Base-by-base conservation (phyloP, 2,113 vertebrate species). In the Psilopogon haemacephalus region DNA sequence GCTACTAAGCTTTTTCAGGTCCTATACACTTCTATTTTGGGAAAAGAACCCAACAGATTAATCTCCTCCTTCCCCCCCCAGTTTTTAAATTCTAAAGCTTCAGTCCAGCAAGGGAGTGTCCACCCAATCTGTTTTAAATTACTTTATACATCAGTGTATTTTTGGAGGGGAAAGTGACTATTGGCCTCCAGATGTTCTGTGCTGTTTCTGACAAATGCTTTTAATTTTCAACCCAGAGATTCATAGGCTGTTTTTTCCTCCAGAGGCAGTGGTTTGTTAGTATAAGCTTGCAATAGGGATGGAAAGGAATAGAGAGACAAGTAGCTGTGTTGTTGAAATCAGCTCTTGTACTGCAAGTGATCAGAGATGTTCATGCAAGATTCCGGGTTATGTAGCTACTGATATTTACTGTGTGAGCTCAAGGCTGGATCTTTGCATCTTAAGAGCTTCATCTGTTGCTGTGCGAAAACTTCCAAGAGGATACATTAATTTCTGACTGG, bases 171-270 rank as follows among this genome's bases (percentile, higher is more conserved):
- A 52, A 58, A 11, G 27, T 88, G 26, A 52, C 15, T 17, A 8
- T 84, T 23, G 59, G 20, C 12, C 35, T 32, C 20, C 35, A 81
- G 0, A 74, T 88, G 56, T 1, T 5, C 52, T 46, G 16, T 32
- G 21, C 27, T 76, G 40, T 42, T 76, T 87, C 55, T 89, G 77
- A 42, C 50, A 69, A 68, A 58, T 73, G 35, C 56, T 79, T 84
- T 30, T 89, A 67, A 40, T 92, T 92, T 87, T 89, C 44, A 83
- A 4, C 78, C 54, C 48, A 85, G 52, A 65, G 32, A 55, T 91
- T 86, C 37, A 32, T 8, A 52, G 50, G 50, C 58, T 85, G 0
- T 76, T 65, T 82, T 69, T 65, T 2, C 16, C 59, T 38, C 78
- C 38, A 30, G 71, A 80, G 68, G 24, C 70, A 33, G 44, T 40